A percentile compares a stretch with the other conserved stretches of the same genome.
Conservation (phyloP, 2,888 invertebrate species). For the Cerastis rubricosa region DNA sequence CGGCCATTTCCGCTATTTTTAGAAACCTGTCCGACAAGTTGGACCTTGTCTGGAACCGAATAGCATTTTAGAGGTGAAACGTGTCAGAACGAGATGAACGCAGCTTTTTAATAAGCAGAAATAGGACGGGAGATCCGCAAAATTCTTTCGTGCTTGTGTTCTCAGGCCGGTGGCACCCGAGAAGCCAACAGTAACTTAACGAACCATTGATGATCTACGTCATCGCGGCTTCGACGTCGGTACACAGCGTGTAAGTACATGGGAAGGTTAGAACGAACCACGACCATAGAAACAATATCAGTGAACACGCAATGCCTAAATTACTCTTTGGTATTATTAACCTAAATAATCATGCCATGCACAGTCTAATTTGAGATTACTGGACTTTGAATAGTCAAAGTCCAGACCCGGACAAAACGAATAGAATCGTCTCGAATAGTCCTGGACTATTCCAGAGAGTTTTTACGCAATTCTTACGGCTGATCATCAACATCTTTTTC, state of each 20-base stretch:
- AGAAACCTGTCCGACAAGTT: conserved; percentile 88
- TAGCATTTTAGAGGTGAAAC: conserved; percentile 89
- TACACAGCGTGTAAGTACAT: not conserved
- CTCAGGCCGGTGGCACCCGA: conserved; percentile 62
- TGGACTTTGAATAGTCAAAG: too few relatives aligned
- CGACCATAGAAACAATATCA: conserved; percentile 21
- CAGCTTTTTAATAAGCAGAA: conserved; percentile 79
- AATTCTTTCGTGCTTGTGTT: conserved; percentile 84
- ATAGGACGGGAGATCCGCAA: conserved; percentile 84
- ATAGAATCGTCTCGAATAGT: too few relatives aligned
- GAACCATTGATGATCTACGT: conserved; percentile 48
- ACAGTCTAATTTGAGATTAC: conserved; percentile 3
- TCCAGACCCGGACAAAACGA: too few relatives aligned
- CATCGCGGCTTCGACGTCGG: conserved; percentile 26
- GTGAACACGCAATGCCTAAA: conserved; percentile 17
- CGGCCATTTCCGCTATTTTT: conserved; percentile 86
- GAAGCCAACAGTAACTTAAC: conserved; percentile 28
- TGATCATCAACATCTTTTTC: not conserved
- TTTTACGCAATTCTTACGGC: not conserved
- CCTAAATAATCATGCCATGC: not conserved
- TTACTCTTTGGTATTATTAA: not conserved
- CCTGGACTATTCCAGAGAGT: not conserved
- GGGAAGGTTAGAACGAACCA: conserved; percentile 2
- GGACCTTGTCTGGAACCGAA: conserved; percentile 86
- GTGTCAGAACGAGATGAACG: conserved; percentile 85